Evolutionary conservation across 2,888 invertebrate species (phyloP).

Genomic region (Sarcophaga subvicina): DNA sequence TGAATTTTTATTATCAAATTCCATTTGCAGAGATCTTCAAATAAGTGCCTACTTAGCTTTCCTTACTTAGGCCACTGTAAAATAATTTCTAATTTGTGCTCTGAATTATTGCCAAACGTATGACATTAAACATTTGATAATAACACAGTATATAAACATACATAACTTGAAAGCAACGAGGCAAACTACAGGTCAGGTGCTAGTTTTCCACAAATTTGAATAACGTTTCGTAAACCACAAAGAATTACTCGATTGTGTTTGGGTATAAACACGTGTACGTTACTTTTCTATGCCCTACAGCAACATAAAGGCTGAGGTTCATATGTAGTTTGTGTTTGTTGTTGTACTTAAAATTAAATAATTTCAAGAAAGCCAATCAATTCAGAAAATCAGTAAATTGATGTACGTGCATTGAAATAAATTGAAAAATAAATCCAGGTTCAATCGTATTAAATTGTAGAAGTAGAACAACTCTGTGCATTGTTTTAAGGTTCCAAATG

Average conservation of each 20-base stretch:
- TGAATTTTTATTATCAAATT: no score
- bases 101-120: slow-evolving; percentile 39
- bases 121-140: slow-evolving; percentile 47
- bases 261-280: slow-evolving; percentile 15
- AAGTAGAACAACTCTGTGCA: no score
- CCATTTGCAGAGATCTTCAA: no score
- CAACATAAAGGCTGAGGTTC: no score
- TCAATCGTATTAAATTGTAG: no score
- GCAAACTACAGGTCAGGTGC: not conserved
- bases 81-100: not conserved
- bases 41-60: not conserved
- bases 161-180: not conserved
- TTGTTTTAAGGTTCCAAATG: no score
- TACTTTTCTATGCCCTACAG: not conserved
- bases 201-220: not conserved
- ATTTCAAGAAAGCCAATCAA: no score
- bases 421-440: no score
- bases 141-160: slow-evolving; percentile 14
- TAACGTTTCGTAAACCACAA: slow-evolving; percentile 2
- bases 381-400: no score
- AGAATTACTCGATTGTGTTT: slow-evolving; percentile 18
- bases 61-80: not conserved
- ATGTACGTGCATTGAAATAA: no score
- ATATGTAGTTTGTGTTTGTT: no score
- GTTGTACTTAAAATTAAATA: no score